Percentiles rank a stretch among this genome's conserved stretches.
Evolutionary conservation across 2,888 invertebrate genomes (phyloP).

Genomic region (Miltochrista miniata): DNA sequence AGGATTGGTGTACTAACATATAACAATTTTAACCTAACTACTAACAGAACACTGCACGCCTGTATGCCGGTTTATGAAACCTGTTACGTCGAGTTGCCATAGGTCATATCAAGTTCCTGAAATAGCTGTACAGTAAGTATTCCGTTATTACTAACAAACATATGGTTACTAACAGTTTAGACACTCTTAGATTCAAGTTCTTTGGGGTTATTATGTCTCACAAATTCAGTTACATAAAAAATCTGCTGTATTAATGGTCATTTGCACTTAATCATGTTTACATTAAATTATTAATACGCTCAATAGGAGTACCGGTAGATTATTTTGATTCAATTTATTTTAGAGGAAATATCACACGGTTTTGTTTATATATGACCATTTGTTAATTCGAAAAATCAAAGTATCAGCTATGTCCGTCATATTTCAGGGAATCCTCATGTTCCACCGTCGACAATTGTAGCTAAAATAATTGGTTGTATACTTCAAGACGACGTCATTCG

Average conservation of each 20-base stretch:
- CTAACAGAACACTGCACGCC: slow-evolving; percentile 83
- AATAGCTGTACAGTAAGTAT: slow-evolving; percentile 81
- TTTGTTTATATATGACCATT: too few relatives aligned
- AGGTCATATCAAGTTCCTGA: slow-evolving; percentile 74
- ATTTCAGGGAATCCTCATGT: slow-evolving; percentile 88
- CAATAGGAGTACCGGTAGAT: too few relatives aligned
- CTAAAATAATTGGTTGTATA: slow-evolving; percentile 90
- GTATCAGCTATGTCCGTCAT: slow-evolving; percentile 3
- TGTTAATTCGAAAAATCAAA: too few relatives aligned
- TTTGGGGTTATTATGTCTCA: too few relatives aligned
- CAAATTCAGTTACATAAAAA: too few relatives aligned
- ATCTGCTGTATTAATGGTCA: too few relatives aligned
- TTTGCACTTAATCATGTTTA: too few relatives aligned
- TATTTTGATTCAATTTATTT: too few relatives aligned
- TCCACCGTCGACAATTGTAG: slow-evolving; percentile 91
- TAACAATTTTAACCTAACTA: slow-evolving; percentile 51
- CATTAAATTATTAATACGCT: too few relatives aligned
- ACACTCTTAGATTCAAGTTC: too few relatives aligned
- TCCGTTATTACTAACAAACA: background rate
- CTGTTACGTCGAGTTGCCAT: slow-evolving; percentile 64
- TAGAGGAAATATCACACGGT: too few relatives aligned
- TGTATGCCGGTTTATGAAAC: slow-evolving; percentile 82
- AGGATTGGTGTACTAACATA: slow-evolving; percentile 36
- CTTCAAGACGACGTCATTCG: slow-evolving; percentile 83
- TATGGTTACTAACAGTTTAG: too few relatives aligned